Conservation (phyloP, 2,113 vertebrate genomes). For the Tupaia chinensis region DNA sequence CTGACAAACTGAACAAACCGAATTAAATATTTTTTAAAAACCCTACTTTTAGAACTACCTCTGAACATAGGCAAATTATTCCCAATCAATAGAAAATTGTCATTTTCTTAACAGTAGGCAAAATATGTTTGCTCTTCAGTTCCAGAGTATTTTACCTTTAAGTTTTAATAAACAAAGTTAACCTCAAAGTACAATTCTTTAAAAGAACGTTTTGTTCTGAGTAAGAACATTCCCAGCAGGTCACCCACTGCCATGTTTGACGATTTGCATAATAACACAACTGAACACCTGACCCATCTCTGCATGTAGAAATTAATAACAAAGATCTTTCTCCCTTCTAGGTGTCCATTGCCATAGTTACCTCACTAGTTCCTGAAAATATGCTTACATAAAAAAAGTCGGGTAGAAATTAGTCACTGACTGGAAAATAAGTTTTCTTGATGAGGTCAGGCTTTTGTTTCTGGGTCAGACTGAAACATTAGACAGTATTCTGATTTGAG, state of each 20-base stretch:
- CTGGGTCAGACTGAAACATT: conserved; percentile 70
- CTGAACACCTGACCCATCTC: conserved; percentile 74
- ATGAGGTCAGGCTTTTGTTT: conserved; percentile 79
- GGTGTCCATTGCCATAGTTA: conserved; percentile 68
- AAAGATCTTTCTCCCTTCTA: conserved; percentile 73
- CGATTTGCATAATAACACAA: conserved; percentile 71
- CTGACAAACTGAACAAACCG: background rate
- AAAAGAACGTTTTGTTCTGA: conserved; percentile 63
- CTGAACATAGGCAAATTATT: background rate
- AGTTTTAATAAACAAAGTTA: conserved; percentile 65
- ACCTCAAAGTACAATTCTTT: conserved; percentile 53
- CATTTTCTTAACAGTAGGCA: conserved; percentile 58
- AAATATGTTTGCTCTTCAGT: conserved; percentile 41
- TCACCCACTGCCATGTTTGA: conserved; percentile 51
- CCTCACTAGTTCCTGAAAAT: conserved; percentile 66
- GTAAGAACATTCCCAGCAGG: conserved; percentile 72
- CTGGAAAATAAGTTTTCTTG: conserved; percentile 77
- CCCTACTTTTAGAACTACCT: conserved; percentile 36
- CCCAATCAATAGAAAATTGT: conserved; percentile 12
- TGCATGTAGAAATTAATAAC: conserved; percentile 73
- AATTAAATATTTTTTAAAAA: background rate
- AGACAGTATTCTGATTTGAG: conserved; percentile 62
- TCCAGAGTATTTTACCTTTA: conserved; percentile 66
- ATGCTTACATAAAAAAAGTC: conserved; percentile 75
- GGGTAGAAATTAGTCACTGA: conserved; percentile 78